Evolutionary conservation across 1,140 invertebrate species (phyloP), one percentile per base, ranked within the genome.

Genomic region (Adoxophyes honmai): DNA sequence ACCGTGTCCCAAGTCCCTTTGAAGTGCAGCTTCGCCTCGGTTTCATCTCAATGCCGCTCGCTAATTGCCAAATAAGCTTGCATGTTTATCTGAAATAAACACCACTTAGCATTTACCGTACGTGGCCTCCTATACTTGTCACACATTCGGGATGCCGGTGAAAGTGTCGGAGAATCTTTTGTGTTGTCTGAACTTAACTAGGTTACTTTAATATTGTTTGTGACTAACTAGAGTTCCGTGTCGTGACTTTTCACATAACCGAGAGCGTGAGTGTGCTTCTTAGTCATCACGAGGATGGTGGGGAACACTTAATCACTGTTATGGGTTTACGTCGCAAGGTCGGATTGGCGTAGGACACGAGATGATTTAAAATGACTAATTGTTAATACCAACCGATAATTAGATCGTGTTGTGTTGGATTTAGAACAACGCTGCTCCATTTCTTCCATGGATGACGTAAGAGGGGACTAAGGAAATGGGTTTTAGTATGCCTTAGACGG

Each of bases 231-330:
- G 15, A 33, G 42, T 48, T 48, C 42, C 21, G 42, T 48, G 42
- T 48, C 42, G 42, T 48, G 42, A 48, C 21, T 48, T 48, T 16
- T 48, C 42, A 48, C 28, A 48, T 48, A 48, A 28, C 42, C 21
- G 42, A 16, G 21, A 21, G 16, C 42, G 21, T 48, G 16, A 28
- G 42, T 48, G 42, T 18, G 42, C 42, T 28, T 28, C 42, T 48
- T 48, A 48, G 42, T 48, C 42, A 48, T 48, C 42, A 11, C 28
- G 42, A 21, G 21, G 42, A 48, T 14, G 42, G 11, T 21, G 21
- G 21, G 21, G 21, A 28, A 2, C 21, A 28, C 21, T 28, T 28
- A 28, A 28, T 28, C 21, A 28, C 21, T 28, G 21, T 28, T 28
- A 28, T 6, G 2, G 21, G 2, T 28, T 28, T 3, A 28, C 6